These are phyloP conservation scores for Hirtodrosophila alboralis DNA, from an alignment of 2,888 invertebrate species.

Conservation along the genomic window DNA sequence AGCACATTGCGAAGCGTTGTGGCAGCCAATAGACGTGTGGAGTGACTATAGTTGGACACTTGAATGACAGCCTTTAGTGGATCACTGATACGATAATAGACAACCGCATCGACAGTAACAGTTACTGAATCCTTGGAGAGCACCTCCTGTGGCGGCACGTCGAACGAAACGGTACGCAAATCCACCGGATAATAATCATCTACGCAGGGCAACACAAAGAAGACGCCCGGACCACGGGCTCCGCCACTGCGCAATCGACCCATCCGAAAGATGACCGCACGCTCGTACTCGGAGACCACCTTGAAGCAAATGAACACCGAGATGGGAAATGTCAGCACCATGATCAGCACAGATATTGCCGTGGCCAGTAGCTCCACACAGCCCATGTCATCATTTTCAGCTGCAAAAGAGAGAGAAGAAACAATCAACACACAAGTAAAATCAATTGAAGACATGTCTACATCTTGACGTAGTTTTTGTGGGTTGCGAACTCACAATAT, in stretches of 20 bases:
- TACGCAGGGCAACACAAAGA: constrained; percentile 97
- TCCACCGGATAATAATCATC: constrained; percentile 97
- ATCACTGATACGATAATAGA: constrained; percentile 92
- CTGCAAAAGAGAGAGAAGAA: constrained; percentile 39
- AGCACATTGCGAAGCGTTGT: constrained; percentile 95
- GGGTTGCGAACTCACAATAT: no score
- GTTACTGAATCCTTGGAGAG: constrained; percentile 97
- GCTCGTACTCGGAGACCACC: constrained; percentile 94
- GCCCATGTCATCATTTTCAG: constrained; percentile 88
- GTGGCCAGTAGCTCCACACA: constrained; percentile 91
- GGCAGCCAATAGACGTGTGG: constrained; percentile 92
- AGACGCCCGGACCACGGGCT: constrained; percentile 90
- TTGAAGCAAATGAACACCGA: constrained; percentile 94
- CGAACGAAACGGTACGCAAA: constrained; percentile 96
- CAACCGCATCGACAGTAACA: constrained; percentile 95
- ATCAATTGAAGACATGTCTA: constrained; percentile 42
- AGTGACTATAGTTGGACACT: constrained; percentile 92
- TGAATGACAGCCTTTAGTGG: constrained; percentile 90
- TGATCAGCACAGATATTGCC: constrained; percentile 88
- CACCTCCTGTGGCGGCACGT: constrained; percentile 98
- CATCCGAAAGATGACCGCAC: constrained; percentile 94
- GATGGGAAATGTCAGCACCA: constrained; percentile 92
- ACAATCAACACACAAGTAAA: constrained; percentile 45
- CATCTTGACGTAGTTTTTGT: constrained; percentile 2
- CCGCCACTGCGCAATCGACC: constrained; percentile 87